Percentiles rank a stretch among this genome's conserved stretches.
These are phyloP conservation scores for Leptinotarsa juncta DNA, from an alignment of 2,888 invertebrate genomes.

Conservation along the genomic window DNA sequence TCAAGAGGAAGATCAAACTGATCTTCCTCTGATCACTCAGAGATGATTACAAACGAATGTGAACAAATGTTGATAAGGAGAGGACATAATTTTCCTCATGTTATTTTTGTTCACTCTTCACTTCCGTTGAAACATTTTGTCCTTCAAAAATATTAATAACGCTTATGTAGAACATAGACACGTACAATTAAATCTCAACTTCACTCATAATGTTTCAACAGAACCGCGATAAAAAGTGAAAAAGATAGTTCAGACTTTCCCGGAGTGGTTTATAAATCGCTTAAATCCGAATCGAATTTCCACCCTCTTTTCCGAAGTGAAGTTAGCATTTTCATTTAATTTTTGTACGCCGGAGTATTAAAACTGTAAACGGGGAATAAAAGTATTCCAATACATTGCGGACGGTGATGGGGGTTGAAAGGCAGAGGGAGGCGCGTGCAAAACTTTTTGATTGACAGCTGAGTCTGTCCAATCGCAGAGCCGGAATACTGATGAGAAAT, in stretches of 20 bases:
- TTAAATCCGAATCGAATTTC: slow-evolving; percentile 66
- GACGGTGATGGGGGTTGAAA: slow-evolving; percentile 52
- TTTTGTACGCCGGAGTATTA: slow-evolving; percentile 63
- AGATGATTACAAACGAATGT: too few relatives aligned
- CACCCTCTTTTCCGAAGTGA: slow-evolving; percentile 55
- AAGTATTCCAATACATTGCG: slow-evolving; percentile 66
- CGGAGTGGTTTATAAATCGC: slow-evolving; percentile 65
- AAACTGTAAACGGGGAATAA: slow-evolving; percentile 63
- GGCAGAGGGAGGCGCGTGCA: slow-evolving; percentile 63
- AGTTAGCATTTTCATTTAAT: slow-evolving; percentile 50
- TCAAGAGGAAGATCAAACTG: too few relatives aligned
- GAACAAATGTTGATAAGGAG: too few relatives aligned
- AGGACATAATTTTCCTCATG: too few relatives aligned
- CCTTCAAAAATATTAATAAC: too few relatives aligned
- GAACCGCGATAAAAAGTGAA: background rate
- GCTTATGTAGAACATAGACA: too few relatives aligned
- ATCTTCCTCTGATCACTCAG: too few relatives aligned
- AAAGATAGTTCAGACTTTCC: slow-evolving; percentile 35
- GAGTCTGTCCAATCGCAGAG: slow-evolving; percentile 82
- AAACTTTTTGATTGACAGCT: slow-evolving; percentile 83
- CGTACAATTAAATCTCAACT: too few relatives aligned
- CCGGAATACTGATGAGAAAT: slow-evolving; percentile 80
- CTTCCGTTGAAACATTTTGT: too few relatives aligned
- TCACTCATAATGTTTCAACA: too few relatives aligned
- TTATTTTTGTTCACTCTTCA: too few relatives aligned